Evolutionary conservation across 2,888 invertebrate species (phyloP), one percentile per base, ranked within the genome.

Genomic region (Physocephala rufipes): DNA sequence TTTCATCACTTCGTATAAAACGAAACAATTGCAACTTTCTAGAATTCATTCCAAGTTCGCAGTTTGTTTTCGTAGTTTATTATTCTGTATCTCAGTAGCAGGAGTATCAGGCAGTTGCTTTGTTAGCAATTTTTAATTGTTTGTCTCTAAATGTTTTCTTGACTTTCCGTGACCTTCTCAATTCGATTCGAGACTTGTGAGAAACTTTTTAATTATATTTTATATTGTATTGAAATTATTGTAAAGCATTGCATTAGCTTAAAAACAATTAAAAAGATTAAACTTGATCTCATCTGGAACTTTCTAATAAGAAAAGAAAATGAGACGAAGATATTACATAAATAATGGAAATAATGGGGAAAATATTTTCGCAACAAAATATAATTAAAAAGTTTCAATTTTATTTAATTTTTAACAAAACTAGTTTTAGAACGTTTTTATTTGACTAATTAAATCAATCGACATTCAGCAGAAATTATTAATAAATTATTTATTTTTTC

Each of bases 91-190:
- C 36, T 4, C 36, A 36, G 5, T 36, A 9, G 36, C 36, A 9
- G 36, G 19, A 16, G 61, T 61, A 36, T 43, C 36, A 45, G 13
- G 62, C 62, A 62, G 19, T 36, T 4, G 61, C 62, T 63, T 47
- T 26, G 26, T 36, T 47, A 36, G 13, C 51, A 68, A 51, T 62
- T 61, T 30, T 68, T 62, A 62, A 62, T 68, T 62, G 58, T 58
- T 24, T 28, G 58, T 58, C 26, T 58, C 26, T 58, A 58, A 58
- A 58, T 71, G 69, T 73, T 58, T 58, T 28, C 58, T 58, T 58
- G 58, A 58, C 28, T 58, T 58, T 13, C 36, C 36, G 36, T 36
- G 4, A 4, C 36, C 5, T 36, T 36, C 36, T n/a, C 36, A 9
- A 5, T 58, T 15, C 26, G 26, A 55, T 55, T 15, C 24, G 21